A percentile compares a stretch with the other conserved stretches of the same genome.
phyloP scores from a whole-genome alignment of 2,797 vertebrate species.

The Apogon talboti region DNA sequence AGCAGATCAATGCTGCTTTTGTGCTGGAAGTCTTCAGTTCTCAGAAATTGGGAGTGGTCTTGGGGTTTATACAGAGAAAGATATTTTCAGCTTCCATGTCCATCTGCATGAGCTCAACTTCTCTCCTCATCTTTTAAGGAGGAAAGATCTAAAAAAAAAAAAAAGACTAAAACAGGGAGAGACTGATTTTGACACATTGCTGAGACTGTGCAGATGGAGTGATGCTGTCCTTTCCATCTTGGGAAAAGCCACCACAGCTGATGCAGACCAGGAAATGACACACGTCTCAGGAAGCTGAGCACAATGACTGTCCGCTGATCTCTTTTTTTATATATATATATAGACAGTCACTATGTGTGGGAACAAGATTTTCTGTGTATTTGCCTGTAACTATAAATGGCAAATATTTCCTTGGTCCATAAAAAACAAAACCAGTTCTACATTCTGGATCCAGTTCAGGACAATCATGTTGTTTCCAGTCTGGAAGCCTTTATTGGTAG shows the following conservation, averaged over 20 bases:
- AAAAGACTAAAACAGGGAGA: background rate
- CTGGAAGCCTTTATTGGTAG: background rate
- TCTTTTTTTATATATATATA: conserved; percentile 53
- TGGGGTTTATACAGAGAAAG: conserved; percentile 18
- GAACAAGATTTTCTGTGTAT: conserved; percentile 67
- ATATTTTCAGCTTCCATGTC: background rate
- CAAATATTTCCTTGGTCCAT: conserved; percentile 65
- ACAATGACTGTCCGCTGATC: conserved; percentile 77
- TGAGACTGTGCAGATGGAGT: conserved; percentile 34
- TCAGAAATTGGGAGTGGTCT: conserved; percentile 45
- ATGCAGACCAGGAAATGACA: conserved; percentile 72
- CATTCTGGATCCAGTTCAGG: conserved; percentile 29
- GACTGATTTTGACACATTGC: background rate
- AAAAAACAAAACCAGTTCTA: conserved; percentile 65
- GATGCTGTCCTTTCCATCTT: conserved; percentile 39
- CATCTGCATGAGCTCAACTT: conserved; percentile 28
- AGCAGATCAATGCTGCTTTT: conserved; percentile 64
- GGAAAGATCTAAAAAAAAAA: conserved; percentile 9
- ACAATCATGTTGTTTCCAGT: conserved; percentile 37
- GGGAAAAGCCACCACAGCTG: conserved; percentile 62
- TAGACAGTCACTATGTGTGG: conserved; percentile 62
- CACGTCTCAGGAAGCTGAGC: conserved; percentile 70
- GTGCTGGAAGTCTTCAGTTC: conserved; percentile 40
- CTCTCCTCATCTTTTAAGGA: conserved; percentile 1
- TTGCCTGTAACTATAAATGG: conserved; percentile 67